These are phyloP conservation scores for Urechis unicinctus DNA, from an alignment of 2,888 invertebrate genomes.

Conservation along the genomic window DNA sequence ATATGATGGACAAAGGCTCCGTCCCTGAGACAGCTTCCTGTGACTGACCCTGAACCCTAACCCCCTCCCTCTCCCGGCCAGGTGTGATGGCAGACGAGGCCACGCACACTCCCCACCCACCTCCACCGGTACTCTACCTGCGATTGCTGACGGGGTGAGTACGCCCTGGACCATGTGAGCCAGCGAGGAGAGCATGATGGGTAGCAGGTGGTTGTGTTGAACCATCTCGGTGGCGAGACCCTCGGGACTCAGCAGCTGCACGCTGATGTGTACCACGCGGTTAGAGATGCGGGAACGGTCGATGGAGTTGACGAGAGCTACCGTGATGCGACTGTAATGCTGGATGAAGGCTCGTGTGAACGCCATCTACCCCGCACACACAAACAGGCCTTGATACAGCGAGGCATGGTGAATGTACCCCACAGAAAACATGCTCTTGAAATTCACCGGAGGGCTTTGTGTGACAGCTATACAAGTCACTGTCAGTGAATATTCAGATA, in stretches of 20 bases:
- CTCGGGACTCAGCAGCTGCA: conserved; percentile 90
- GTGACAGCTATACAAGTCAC: too few relatives aligned
- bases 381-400: background rate
- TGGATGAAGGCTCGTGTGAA: conserved; percentile 89
- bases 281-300: conserved; percentile 66
- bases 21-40: too few relatives aligned
- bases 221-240: conserved; percentile 84
- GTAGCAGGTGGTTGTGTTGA: conserved; percentile 78
- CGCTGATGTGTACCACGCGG: conserved; percentile 94
- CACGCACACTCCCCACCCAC: too few relatives aligned
- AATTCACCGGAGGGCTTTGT: too few relatives aligned
- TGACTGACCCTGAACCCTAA: too few relatives aligned
- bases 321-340: conserved; percentile 91
- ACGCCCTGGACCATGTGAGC: conserved; percentile 88
- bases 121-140: conserved; percentile 69
- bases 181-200: conserved; percentile 86
- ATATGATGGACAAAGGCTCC: too few relatives aligned
- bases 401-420: background rate
- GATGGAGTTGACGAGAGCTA: conserved; percentile 60
- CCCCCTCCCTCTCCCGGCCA: too few relatives aligned
- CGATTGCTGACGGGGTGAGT: conserved; percentile 71
- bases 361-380: too few relatives aligned
- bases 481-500: too few relatives aligned
- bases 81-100: too few relatives aligned
- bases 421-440: background rate